A percentile compares a stretch with the other conserved stretches of the same genome.
Conservation (phyloP, 2,113 vertebrate species). For the Percina caprodes region DNA sequence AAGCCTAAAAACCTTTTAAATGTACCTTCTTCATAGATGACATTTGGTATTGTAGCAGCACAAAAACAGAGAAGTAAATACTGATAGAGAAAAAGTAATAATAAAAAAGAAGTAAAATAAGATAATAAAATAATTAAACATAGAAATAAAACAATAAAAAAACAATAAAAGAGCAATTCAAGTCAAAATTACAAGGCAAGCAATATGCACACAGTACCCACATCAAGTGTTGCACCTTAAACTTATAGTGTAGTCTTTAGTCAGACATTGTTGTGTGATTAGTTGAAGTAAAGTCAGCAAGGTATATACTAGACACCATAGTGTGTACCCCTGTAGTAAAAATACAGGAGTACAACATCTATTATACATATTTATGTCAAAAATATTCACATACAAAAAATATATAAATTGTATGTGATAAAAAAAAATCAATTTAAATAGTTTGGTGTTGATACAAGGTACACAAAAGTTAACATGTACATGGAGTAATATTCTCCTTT, state of each 20-base stretch:
- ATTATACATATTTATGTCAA: neutral
- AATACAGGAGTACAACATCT: neutral
- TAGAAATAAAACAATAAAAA: neutral
- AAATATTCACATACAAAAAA: neutral
- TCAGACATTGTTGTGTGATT: neutral
- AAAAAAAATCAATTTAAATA: neutral
- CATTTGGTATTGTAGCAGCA: neutral
- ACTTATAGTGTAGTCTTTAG: neutral
- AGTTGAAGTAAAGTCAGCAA: neutral
- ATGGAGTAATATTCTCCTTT: neutral
- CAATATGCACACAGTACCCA: neutral
- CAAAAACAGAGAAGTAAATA: neutral
- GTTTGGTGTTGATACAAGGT: neutral
- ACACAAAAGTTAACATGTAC: neutral
- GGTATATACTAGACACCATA: neutral
- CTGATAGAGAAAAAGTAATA: neutral
- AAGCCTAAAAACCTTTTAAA: neutral
- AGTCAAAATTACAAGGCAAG: neutral
- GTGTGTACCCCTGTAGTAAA: neutral
- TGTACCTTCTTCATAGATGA: neutral
- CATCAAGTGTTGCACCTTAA: neutral
- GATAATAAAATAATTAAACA: neutral
- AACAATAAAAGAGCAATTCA: neutral
- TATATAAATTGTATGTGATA: neutral
- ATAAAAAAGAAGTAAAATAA: neutral